A percentile compares a stretch with the other conserved stretches of the same genome.
phyloP scores from a whole-genome alignment of 2,797 vertebrate genomes.

The Paramormyrops hopkinsi region DNA sequence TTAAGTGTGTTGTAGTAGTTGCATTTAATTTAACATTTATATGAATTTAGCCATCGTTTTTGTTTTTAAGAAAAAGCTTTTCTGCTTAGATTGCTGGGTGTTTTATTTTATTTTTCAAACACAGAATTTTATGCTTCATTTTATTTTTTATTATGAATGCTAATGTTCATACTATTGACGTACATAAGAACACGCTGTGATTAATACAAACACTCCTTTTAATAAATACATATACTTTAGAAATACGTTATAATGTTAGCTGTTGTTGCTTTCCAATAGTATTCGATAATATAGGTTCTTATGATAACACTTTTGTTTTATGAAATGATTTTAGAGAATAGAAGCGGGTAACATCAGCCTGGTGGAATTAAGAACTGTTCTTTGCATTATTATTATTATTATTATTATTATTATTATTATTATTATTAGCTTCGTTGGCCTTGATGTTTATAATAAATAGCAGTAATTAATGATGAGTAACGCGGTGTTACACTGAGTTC shows the following conservation, averaged over 20 bases:
- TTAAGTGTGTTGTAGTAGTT: neutral
- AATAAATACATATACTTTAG: neutral
- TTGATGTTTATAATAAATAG: neutral
- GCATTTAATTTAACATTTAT: neutral
- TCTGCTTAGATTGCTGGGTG: neutral
- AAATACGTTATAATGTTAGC: neutral
- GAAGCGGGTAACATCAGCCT: neutral
- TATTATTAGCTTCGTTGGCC: neutral
- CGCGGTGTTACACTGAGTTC: neutral
- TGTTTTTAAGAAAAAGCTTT: neutral
- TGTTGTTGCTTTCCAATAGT: neutral
- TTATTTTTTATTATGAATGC: neutral
- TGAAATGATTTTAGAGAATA: neutral
- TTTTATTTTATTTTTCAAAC: neutral
- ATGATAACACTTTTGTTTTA: neutral
- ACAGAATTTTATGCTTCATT: neutral
- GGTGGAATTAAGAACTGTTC: neutral
- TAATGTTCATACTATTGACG: neutral
- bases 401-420: neutral
- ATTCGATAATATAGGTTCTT: neutral
- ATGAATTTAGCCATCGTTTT: neutral
- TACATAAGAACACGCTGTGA: neutral
- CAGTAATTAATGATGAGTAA: neutral
- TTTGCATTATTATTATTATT: neutral
- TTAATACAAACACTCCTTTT: neutral